Conservation (phyloP, 2,888 invertebrate species). For the Callimorpha dominula region DNA sequence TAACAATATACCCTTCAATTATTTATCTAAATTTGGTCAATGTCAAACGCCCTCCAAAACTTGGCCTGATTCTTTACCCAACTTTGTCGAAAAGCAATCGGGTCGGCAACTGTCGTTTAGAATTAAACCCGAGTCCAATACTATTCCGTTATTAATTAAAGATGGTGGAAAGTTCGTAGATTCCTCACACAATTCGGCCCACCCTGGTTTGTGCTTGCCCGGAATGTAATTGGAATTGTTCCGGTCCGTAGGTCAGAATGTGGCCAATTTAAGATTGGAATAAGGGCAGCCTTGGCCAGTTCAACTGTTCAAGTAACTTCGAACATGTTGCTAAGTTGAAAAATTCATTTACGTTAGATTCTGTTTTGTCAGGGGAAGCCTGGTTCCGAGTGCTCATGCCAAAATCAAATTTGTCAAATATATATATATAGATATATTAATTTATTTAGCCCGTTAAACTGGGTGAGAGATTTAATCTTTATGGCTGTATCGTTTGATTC, state of each 20-base stretch:
- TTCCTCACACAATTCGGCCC: constrained; percentile 71
- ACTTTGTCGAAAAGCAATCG: constrained; percentile 46
- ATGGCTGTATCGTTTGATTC: too few species aligned
- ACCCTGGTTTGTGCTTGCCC: constrained; percentile 63
- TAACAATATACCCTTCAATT: background rate
- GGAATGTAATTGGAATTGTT: constrained; percentile 84
- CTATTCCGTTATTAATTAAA: constrained; percentile 75
- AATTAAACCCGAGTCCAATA: constrained; percentile 62
- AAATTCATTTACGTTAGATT: constrained; percentile 48
- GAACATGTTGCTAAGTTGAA: constrained; percentile 55
- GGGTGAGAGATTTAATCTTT: too few species aligned
- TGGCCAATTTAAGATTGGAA: constrained; percentile 77
- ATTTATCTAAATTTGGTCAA: constrained; percentile 18
- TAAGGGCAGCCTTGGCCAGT: constrained; percentile 63
- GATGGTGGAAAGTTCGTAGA: constrained; percentile 73
- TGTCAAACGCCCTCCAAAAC: constrained; percentile 38
- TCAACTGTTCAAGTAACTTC: constrained; percentile 55
- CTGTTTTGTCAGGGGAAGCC: constrained; percentile 20
- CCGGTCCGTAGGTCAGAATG: constrained; percentile 69
- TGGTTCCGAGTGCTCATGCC: constrained; percentile 13
- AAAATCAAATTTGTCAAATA: constrained; percentile 1
- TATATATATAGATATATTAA: too few species aligned
- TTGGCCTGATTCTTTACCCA: constrained; percentile 45
- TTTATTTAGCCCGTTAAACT: too few species aligned
- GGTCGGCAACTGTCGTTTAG: constrained; percentile 59